Percentiles rank a stretch among this genome's conserved stretches.
phyloP scores from a whole-genome alignment of 2,888 invertebrate species.

The Drosophila pseudotalamancana region DNA sequence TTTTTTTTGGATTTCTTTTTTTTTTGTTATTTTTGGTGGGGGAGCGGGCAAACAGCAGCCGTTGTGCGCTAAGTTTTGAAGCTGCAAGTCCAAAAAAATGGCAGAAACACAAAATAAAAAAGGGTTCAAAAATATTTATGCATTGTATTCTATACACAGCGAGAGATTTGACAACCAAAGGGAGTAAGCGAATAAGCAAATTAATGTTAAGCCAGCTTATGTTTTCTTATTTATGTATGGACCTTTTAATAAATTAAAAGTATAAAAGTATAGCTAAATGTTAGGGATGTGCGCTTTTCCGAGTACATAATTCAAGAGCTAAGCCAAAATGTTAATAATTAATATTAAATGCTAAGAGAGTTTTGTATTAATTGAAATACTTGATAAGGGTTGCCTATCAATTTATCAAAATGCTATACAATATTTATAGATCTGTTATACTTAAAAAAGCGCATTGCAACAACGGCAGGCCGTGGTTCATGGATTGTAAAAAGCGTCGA shows the following conservation, averaged over 20 bases:
- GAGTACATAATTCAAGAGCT: not conserved
- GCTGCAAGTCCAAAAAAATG: constrained; percentile 69
- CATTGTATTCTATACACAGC: constrained; percentile 38
- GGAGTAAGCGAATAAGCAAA: constrained; percentile 56
- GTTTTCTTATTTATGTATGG: constrained; percentile 45
- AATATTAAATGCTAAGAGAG: no score
- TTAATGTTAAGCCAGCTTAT: constrained; percentile 65
- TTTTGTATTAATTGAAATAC: no score
- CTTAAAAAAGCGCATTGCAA: constrained; percentile 18
- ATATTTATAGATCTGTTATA: not conserved
- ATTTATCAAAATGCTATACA: not conserved
- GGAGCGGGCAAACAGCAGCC: constrained; percentile 61
- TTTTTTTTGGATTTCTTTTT: constrained; percentile 11
- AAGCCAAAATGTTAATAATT: no score
- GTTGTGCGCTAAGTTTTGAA: constrained; percentile 65
- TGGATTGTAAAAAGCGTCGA: constrained; percentile 33
- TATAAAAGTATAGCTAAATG: constrained; percentile 51
- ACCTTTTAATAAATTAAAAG: constrained; percentile 58
- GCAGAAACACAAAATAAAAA: constrained; percentile 38
- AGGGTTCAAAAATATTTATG: constrained; percentile 29
- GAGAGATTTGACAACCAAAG: constrained; percentile 47
- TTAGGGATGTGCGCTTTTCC: constrained; percentile 39
- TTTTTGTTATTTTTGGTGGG: constrained; percentile 13
- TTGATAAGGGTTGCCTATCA: not conserved
- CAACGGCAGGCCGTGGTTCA: constrained; percentile 22